These are phyloP conservation scores for Holocentrus rufus DNA, from an alignment of 2,797 vertebrate genomes.

Conservation along the genomic window DNA sequence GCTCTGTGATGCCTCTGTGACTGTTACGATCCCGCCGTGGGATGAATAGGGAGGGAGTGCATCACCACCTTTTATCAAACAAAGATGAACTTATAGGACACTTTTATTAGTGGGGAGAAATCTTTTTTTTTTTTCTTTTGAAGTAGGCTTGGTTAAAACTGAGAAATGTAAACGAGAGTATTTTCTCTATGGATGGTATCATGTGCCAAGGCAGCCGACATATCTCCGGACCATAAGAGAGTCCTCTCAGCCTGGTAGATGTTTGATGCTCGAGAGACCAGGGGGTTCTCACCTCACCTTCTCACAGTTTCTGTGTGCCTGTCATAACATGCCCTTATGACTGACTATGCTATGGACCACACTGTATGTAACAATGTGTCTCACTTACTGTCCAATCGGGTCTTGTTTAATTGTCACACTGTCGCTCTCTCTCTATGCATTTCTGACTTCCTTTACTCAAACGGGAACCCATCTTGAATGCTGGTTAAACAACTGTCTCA, in stretches of 20 bases:
- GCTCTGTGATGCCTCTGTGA: conserved; percentile 25
- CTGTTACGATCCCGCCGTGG: conserved; percentile 42
- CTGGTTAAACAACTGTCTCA: conserved; percentile 54
- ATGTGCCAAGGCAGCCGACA: conserved; percentile 54
- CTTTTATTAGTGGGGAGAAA: conserved; percentile 24
- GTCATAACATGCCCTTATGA: conserved; percentile 37
- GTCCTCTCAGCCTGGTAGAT: conserved; percentile 42
- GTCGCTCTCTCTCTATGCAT: conserved; percentile 69
- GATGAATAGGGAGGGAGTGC: conserved; percentile 11
- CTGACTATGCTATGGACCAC: conserved; percentile 46
- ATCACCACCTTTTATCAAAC: conserved; percentile 35
- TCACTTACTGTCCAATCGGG: conserved; percentile 30
- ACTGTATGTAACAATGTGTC: conserved; percentile 41
- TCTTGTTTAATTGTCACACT: conserved; percentile 42
- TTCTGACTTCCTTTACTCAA: conserved; percentile 55
- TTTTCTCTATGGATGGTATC: conserved; percentile 38
- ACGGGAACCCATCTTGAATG: conserved; percentile 41
- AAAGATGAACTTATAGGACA: conserved; percentile 35
- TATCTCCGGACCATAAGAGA: conserved; percentile 52
- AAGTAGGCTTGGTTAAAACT: conserved; percentile 14
- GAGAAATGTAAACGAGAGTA: conserved; percentile 10
- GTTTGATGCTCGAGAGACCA: conserved; percentile 42
- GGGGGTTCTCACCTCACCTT: conserved; percentile 57
- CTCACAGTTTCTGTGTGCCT: conserved; percentile 53
- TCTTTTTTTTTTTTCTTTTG: conserved; percentile 4